phyloP scores from a whole-genome alignment of 2,888 invertebrate genomes.

The Oasisia sp. region DNA sequence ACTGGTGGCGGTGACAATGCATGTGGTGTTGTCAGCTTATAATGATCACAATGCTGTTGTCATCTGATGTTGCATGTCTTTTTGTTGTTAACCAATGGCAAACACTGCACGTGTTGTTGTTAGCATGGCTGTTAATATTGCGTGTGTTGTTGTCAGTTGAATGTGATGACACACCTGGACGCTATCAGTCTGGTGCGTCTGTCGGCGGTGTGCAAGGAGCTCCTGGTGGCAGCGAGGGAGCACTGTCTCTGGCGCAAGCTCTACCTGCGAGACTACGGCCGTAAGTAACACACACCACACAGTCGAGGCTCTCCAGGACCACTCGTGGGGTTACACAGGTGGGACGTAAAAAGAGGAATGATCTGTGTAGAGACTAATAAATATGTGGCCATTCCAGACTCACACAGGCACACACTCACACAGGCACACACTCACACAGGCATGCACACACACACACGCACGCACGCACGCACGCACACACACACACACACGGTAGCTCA shows the following conservation, averaged over 20 bases:
- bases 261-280: slow-evolving; percentile 51
- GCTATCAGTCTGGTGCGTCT: slow-evolving; percentile 41
- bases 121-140: too few relatives aligned
- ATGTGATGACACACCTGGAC: slow-evolving; percentile 44
- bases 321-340: neutral
- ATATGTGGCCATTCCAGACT: neutral
- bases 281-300: slow-evolving; percentile 42
- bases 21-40: too few relatives aligned
- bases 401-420: neutral
- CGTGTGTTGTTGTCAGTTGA: slow-evolving; percentile 36
- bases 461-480: neutral
- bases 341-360: too few relatives aligned
- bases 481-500: neutral
- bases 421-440: neutral
- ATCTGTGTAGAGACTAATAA: too few relatives aligned
- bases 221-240: slow-evolving; percentile 41
- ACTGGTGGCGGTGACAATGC: too few relatives aligned
- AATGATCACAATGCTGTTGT: too few relatives aligned
- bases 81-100: too few relatives aligned
- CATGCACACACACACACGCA: neutral
- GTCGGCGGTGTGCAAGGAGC: slow-evolving; percentile 42
- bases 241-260: slow-evolving; percentile 49
- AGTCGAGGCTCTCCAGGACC: neutral
- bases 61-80: too few relatives aligned
- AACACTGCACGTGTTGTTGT: too few relatives aligned